Evolutionary conservation across 1,140 invertebrate genomes (phyloP).

Genomic region (Latrodectus geometricus): DNA sequence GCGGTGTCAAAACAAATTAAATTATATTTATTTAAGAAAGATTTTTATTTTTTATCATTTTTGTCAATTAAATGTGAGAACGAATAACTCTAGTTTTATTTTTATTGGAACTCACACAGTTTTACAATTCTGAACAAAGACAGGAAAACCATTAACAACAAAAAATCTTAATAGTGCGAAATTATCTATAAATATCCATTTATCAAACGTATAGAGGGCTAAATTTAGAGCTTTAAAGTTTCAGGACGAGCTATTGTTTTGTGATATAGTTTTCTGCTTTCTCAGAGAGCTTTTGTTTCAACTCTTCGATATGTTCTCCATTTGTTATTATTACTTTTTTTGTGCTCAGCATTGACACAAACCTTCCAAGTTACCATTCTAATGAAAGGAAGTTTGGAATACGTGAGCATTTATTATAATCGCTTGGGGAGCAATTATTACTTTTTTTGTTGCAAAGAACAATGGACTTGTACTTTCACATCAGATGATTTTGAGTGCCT

Average conservation of each 20-base stretch:
- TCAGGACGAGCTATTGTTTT: constrained; percentile 20
- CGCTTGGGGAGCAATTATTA: constrained; percentile 23
- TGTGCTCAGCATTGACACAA: neutral
- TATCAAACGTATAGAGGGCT: neutral
- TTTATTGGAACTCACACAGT: neutral
- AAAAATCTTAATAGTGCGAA: neutral
- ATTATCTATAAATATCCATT: constrained; percentile 1
- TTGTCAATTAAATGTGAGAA: neutral
- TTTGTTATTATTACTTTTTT: constrained; percentile 12
- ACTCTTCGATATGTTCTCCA: neutral
- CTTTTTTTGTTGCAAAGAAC: constrained; percentile 19
- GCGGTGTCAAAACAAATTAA: no score
- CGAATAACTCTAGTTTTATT: neutral
- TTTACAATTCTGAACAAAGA: neutral
- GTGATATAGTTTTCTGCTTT: neutral
- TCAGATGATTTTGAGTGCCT: constrained; percentile 19
- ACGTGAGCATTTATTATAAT: constrained; percentile 52
- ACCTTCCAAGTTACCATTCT: constrained; percentile 6
- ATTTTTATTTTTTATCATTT: neutral
- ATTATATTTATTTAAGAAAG: neutral
- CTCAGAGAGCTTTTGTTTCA: constrained; percentile 6
- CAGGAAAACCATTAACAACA: neutral
- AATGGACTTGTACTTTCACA: constrained; percentile 30
- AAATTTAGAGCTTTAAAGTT: constrained; percentile 19
- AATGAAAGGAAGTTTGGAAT: constrained; percentile 21